These are phyloP conservation scores for Zoroaster sp. DNA, from an alignment of 53 echinoderm and acorn worm genomes.

Conservation along the genomic window DNA sequence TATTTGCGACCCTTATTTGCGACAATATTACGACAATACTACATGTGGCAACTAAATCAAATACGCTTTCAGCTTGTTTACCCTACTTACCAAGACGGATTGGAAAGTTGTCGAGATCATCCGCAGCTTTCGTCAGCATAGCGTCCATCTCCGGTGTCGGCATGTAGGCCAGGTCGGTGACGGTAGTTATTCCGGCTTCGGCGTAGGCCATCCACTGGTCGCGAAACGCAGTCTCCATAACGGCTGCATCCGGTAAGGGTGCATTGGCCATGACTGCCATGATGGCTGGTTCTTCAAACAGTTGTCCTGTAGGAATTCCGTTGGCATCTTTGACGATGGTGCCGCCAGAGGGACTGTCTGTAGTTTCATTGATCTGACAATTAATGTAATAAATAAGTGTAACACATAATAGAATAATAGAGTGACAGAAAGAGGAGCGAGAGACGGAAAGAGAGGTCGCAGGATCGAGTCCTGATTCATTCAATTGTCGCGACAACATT, in stretches of 20 bases:
- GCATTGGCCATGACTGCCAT: conserved; percentile 29
- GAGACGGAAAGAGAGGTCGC: no score
- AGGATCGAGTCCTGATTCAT: no score
- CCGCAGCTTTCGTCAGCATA: conserved; percentile 27
- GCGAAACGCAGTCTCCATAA: neutral
- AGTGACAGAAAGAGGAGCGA: neutral
- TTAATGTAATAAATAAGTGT: no score
- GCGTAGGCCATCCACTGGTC: conserved; percentile 54
- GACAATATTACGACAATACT: no score
- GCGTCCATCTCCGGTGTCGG: conserved; percentile 17
- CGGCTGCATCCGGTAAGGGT: neutral
- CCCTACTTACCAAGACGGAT: conserved; percentile 31
- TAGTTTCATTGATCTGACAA: conserved; percentile 24
- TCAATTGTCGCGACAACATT: no score
- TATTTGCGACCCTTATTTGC: no score
- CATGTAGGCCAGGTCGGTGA: conserved; percentile 64
- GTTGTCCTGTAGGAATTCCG: conserved; percentile 56
- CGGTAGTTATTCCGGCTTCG: conserved; percentile 62
- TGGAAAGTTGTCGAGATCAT: conserved; percentile 18
- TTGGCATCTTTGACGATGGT: conserved; percentile 52
- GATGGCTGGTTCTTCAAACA: conserved; percentile 62
- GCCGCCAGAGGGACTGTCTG: conserved; percentile 46
- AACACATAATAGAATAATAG: neutral
- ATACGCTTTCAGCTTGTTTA: no score
- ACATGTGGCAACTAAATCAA: no score